phyloP scores from a whole-genome alignment of 2,888 invertebrate species.

The Ochlodes sylvanus region DNA sequence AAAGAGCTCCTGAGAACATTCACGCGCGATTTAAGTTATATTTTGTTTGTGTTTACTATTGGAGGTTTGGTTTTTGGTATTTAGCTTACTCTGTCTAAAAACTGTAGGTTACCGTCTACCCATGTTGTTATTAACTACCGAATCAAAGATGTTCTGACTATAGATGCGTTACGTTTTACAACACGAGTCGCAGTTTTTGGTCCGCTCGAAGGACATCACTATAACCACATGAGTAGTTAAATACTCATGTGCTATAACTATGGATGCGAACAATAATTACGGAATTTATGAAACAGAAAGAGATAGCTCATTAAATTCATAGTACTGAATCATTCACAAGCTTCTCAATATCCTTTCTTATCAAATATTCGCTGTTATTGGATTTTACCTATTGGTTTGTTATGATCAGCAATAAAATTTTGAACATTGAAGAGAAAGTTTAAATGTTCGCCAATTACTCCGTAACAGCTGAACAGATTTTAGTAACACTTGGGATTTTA shows the following conservation, averaged over 20 bases:
- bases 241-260: too few species aligned
- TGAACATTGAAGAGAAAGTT: constrained; percentile 1
- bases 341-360: background rate
- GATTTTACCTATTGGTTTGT: background rate
- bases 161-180: too few species aligned
- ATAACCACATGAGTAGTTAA: too few species aligned
- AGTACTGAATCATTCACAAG: background rate
- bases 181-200: too few species aligned
- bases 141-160: too few species aligned
- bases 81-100: too few species aligned
- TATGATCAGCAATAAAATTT: constrained; percentile 3
- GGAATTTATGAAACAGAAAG: too few species aligned
- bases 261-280: too few species aligned
- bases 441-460: background rate
- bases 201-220: too few species aligned
- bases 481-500: background rate
- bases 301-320: too few species aligned
- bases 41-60: constrained; percentile 2
- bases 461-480: constrained; percentile 2
- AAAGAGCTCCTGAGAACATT: constrained; percentile 20
- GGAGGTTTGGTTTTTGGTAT: background rate
- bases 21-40: constrained; percentile 13
- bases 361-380: background rate
- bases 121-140: too few species aligned
- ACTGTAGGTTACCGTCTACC: too few species aligned